Evolutionary conservation across 2,888 invertebrate species (phyloP).

Genomic region (Stenoptilia bipunctidactyla): DNA sequence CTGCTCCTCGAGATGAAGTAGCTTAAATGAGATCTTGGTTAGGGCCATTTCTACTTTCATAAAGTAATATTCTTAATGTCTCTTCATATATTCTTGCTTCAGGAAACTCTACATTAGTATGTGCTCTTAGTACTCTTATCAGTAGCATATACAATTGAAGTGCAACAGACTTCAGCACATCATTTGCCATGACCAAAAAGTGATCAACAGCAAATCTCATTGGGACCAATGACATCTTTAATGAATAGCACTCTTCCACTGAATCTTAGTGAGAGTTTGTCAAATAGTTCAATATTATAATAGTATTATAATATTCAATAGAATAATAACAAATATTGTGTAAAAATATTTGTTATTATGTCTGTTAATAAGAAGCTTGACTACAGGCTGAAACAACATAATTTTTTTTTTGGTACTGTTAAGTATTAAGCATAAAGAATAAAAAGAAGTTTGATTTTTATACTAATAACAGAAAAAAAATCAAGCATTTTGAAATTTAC

Average conservation of each 20-base stretch:
- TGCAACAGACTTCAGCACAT: slow-evolving; percentile 97
- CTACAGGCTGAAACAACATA: slow-evolving; percentile 80
- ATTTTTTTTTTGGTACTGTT: too few relatives aligned
- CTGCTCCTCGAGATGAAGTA: slow-evolving; percentile 87
- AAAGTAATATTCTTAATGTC: slow-evolving; percentile 92
- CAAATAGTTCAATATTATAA: slow-evolving; percentile 98
- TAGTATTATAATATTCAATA: too few relatives aligned
- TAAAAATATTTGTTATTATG: slow-evolving; percentile 99
- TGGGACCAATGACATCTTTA: slow-evolving; percentile 98
- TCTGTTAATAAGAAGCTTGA: slow-evolving; percentile 95
- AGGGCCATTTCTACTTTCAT: slow-evolving; percentile 93
- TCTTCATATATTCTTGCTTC: slow-evolving; percentile 99
- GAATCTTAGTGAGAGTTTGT: slow-evolving; percentile 95
- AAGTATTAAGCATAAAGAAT: too few relatives aligned
- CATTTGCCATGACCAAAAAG: slow-evolving; percentile 99
- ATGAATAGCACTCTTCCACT: slow-evolving; percentile 96
- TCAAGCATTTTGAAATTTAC: background rate
- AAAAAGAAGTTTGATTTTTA: too few relatives aligned
- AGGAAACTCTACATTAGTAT: slow-evolving; percentile 99
- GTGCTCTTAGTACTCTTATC: slow-evolving; percentile 99
- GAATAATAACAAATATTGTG: slow-evolving; percentile 98
- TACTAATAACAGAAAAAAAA: too few relatives aligned
- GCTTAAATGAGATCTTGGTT: slow-evolving; percentile 97
- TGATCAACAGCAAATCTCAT: slow-evolving; percentile 99
- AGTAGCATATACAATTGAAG: slow-evolving; percentile 98